Percentiles rank a stretch among this genome's conserved stretches.
Conservation (phyloP, 1,140 invertebrate genomes). For the Trinorchestia longiramus region DNA sequence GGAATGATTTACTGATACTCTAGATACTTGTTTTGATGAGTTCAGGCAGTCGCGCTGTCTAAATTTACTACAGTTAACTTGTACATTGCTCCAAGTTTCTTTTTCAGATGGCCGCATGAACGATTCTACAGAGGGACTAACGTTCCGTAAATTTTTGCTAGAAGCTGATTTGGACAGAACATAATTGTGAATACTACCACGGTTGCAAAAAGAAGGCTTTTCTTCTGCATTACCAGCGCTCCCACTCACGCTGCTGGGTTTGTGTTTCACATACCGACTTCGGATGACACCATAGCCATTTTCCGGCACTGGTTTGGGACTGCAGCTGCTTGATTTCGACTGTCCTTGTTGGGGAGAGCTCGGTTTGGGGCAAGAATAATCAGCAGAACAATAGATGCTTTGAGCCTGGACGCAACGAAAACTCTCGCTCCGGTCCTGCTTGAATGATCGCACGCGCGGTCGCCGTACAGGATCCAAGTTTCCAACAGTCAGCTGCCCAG, state of each 20-base stretch:
- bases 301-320: background rate
- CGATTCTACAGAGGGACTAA: background rate
- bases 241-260: slow-evolving; percentile 7
- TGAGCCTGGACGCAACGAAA: slow-evolving; percentile 16
- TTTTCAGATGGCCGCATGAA: background rate
- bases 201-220: background rate
- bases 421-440: slow-evolving; percentile 18
- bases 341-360: background rate
- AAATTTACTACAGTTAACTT: background rate
- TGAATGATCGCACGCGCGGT: slow-evolving; percentile 20
- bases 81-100: background rate
- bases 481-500: background rate
- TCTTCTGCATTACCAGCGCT: background rate
- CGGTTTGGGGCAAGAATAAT: slow-evolving; percentile 3
- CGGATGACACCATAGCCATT: background rate
- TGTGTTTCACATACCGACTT: background rate
- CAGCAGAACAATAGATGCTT: slow-evolving; percentile 16
- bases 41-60: background rate
- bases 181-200: slow-evolving; percentile 7
- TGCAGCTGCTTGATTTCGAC: background rate
- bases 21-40: background rate
- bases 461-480: slow-evolving; percentile 29
- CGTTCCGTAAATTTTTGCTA: slow-evolving; percentile 33
- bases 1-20: background rate
- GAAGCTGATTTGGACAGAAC: slow-evolving; percentile 6